Evolutionary conservation across 2,888 invertebrate species (phyloP).

Genomic region (Encarsia formosa): DNA sequence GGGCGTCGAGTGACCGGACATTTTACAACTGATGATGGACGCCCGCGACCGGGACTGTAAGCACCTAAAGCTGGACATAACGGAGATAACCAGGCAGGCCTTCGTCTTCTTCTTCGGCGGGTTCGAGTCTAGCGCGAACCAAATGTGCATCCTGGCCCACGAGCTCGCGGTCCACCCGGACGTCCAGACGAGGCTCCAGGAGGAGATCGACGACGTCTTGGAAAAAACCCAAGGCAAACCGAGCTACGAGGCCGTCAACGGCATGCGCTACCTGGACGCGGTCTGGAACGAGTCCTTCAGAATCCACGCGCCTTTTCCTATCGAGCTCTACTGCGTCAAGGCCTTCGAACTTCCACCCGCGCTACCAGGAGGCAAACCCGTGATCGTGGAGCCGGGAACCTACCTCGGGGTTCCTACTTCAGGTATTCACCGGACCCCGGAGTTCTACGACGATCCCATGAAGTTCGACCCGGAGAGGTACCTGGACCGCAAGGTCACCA

Average conservation of each 20-base stretch:
- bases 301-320: conserved; percentile 35
- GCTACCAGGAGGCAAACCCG: conserved; percentile 38
- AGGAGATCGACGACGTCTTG: conserved; percentile 41
- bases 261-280: conserved; percentile 57
- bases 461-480: conserved; percentile 51
- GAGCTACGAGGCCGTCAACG: conserved; percentile 51
- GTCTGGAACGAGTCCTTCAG: conserved; percentile 48
- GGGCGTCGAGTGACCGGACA: conserved; percentile 36
- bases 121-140: conserved; percentile 37
- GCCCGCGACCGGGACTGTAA: conserved; percentile 18
- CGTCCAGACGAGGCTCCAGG: conserved; percentile 36
- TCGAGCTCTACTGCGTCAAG: conserved; percentile 41
- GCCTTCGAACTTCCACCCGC: conserved; percentile 43
- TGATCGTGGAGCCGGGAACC: conserved; percentile 39
- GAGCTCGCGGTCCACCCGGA: conserved; percentile 34
- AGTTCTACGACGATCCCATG: conserved; percentile 45
- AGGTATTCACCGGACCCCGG: conserved; percentile 44
- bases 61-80: conserved; percentile 28
- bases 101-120: conserved; percentile 36
- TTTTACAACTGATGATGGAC: conserved; percentile 43
- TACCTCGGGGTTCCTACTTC: conserved; percentile 41
- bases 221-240: conserved; percentile 37
- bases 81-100: conserved; percentile 48
- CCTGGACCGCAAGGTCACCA: conserved; percentile 4
- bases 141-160: conserved; percentile 36